A percentile compares a stretch with the other conserved stretches of the same genome.
Evolutionary conservation across 2,888 invertebrate species (phyloP).

Genomic region (Diadegma fenestrale): DNA sequence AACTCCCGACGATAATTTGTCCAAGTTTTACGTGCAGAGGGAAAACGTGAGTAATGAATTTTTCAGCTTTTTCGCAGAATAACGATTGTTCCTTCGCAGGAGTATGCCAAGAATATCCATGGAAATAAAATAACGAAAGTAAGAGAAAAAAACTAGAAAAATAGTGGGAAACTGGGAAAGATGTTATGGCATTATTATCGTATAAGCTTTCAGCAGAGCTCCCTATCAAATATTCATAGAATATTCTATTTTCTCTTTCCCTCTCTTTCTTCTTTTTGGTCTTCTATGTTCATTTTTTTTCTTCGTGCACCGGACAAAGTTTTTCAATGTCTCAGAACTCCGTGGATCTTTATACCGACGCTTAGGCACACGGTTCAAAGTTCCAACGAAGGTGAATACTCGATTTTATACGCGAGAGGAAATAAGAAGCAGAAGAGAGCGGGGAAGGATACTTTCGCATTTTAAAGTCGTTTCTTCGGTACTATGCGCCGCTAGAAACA

Average conservation of each 20-base stretch:
- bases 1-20: constrained; percentile 44
- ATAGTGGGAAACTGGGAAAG: constrained; percentile 15
- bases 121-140: constrained; percentile 11
- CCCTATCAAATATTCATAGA: constrained; percentile 79
- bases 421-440: constrained; percentile 8
- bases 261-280: not conserved
- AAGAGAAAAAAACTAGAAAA: constrained; percentile 8
- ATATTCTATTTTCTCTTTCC: constrained; percentile 49
- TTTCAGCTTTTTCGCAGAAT: constrained; percentile 18
- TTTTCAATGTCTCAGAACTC: constrained; percentile 70
- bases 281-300: constrained; percentile 1
- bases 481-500: constrained; percentile 51
- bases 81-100: constrained; percentile 23
- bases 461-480: constrained; percentile 61
- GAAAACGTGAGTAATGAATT: constrained; percentile 49
- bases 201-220: constrained; percentile 59
- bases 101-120: constrained; percentile 2
- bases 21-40: constrained; percentile 18
- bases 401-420: constrained; percentile 44
- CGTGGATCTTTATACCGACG: constrained; percentile 57
- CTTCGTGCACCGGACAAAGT: constrained; percentile 57
- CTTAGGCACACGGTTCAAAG: constrained; percentile 64
- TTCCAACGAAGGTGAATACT: constrained; percentile 53
- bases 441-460: constrained; percentile 56
- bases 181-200: constrained; percentile 50